Conservation (phyloP, 2,888 invertebrate genomes). For the Hydrotaea diabolus region DNA sequence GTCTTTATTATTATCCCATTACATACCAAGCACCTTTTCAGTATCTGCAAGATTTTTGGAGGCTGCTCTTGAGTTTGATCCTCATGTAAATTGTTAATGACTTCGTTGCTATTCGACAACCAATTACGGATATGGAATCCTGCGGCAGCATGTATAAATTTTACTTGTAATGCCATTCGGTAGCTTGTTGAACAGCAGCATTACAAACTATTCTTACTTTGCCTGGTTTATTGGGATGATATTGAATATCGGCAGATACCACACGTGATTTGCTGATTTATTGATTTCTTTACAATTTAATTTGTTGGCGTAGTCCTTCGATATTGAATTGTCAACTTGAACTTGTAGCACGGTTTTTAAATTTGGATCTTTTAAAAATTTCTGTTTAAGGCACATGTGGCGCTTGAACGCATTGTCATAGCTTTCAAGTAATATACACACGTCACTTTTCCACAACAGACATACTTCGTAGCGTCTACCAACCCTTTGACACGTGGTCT, state of each 20-base stretch:
- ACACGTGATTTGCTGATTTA: slow-evolving; percentile 19
- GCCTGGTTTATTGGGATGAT: slow-evolving; percentile 69
- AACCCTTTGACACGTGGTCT: slow-evolving; percentile 55
- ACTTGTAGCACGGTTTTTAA: slow-evolving; percentile 53
- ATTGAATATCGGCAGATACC: neutral
- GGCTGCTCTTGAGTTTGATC: neutral
- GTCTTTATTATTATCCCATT: slow-evolving; percentile 60
- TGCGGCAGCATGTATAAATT: slow-evolving; percentile 34
- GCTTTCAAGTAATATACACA: slow-evolving; percentile 58
- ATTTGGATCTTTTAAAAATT: slow-evolving; percentile 54
- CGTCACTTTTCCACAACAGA: slow-evolving; percentile 69
- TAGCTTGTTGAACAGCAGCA: slow-evolving; percentile 69
- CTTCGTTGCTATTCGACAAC: slow-evolving; percentile 34
- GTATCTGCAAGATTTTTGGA: slow-evolving; percentile 14
- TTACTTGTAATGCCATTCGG: slow-evolving; percentile 42
- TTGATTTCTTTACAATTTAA: slow-evolving; percentile 32
- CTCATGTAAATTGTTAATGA: slow-evolving; percentile 47
- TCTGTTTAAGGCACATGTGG: slow-evolving; percentile 63
- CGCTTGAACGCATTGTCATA: slow-evolving; percentile 61
- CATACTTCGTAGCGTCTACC: slow-evolving; percentile 64
- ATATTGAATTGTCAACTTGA: slow-evolving; percentile 57
- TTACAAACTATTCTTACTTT: slow-evolving; percentile 73
- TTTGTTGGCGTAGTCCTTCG: slow-evolving; percentile 59
- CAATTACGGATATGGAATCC: slow-evolving; percentile 49
- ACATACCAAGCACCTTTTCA: slow-evolving; percentile 56